Conservation (phyloP, 2,888 invertebrate genomes). For the Heliconius aoede region DNA sequence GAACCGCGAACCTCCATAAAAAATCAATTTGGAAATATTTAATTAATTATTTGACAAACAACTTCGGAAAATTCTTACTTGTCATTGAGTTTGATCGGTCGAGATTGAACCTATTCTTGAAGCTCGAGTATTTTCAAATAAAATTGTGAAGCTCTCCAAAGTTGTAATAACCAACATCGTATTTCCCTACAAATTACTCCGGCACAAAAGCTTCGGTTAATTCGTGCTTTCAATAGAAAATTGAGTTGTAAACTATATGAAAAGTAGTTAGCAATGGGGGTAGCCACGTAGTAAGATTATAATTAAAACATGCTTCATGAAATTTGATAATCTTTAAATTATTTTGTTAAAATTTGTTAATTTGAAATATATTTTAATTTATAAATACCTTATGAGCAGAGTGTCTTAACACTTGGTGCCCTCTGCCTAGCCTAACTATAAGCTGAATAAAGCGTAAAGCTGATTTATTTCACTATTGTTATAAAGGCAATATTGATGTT, state of each 20-base stretch:
- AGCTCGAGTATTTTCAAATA: constrained; percentile 28
- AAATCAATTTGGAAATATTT: not conserved
- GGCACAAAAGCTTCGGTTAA: constrained; percentile 19
- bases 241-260: constrained; percentile 23
- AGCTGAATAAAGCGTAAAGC: no score
- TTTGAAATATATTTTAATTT: no score
- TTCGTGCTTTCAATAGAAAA: constrained; percentile 24
- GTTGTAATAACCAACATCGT: constrained; percentile 21
- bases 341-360: no score
- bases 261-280: constrained; percentile 3
- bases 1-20: not conserved
- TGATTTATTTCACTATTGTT: no score
- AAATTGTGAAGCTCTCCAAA: constrained; percentile 20
- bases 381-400: no score
- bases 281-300: constrained; percentile 9
- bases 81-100: constrained; percentile 23
- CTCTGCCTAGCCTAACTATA: no score
- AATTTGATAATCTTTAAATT: constrained; percentile 1
- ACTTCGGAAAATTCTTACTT: constrained; percentile 3
- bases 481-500: no score
- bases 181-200: constrained; percentile 13
- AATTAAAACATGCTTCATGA: not conserved
- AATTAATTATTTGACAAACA: not conserved
- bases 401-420: no score
- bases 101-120: constrained; percentile 27